phyloP scores from a whole-genome alignment of 2,888 invertebrate species.

The Drosophila fungiperda region DNA sequence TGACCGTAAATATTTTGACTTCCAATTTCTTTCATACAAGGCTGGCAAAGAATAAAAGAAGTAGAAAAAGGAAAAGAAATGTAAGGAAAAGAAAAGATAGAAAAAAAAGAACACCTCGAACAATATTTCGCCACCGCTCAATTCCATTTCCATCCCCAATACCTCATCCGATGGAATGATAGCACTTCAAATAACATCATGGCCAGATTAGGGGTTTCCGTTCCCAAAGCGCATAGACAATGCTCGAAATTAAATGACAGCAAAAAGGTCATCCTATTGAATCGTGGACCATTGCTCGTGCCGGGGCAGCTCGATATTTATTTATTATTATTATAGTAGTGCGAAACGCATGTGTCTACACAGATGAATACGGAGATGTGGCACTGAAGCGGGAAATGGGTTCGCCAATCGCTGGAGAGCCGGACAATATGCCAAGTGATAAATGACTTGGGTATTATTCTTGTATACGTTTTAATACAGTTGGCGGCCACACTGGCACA shows the following conservation, averaged over 20 bases:
- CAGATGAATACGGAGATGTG: conserved; percentile 42
- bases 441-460: conserved; percentile 82
- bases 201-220: conserved; percentile 83
- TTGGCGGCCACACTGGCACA: conserved; percentile 48
- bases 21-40: conserved; percentile 44
- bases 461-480: conserved; percentile 65
- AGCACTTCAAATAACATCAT: conserved; percentile 76
- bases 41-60: conserved; percentile 17
- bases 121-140: conserved; percentile 58
- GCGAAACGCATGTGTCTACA: conserved; percentile 64
- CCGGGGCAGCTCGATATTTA: conserved; percentile 67
- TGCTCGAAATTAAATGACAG: conserved; percentile 83
- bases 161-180: conserved; percentile 68
- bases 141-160: conserved; percentile 62
- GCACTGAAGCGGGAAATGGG: conserved; percentile 82
- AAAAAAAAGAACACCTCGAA: conserved; percentile 48
- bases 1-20: conserved; percentile 77
- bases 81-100: conserved; percentile 15
- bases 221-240: conserved; percentile 81
- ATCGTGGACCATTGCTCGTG: conserved; percentile 67
- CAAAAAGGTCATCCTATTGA: conserved; percentile 78
- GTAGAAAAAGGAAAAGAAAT: conserved; percentile 28
- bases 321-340: conserved; percentile 75
- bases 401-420: conserved; percentile 82
- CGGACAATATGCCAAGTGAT: conserved; percentile 84